Percentiles rank a stretch among this genome's conserved stretches.
Conservation (phyloP, 2,888 invertebrate species). For the Pecten maximus region DNA sequence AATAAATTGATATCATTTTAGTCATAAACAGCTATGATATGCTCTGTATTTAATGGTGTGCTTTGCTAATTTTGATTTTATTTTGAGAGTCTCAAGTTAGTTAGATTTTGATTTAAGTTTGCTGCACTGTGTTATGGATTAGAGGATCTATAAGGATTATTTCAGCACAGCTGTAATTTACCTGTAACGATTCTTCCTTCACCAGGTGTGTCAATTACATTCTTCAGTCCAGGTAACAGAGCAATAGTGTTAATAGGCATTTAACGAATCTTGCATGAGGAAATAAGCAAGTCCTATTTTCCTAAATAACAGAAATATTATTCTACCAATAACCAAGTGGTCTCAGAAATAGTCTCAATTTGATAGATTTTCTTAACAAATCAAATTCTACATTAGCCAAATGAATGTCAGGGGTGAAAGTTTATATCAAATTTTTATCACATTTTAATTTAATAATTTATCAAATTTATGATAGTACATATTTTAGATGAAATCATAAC, state of each 20-base stretch:
- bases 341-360: background rate
- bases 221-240: constrained; percentile 10
- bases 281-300: background rate
- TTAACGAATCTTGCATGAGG: background rate
- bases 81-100: background rate
- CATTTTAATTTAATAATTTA: too few relatives aligned
- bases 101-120: background rate
- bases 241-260: constrained; percentile 8
- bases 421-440: background rate
- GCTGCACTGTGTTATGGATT: background rate
- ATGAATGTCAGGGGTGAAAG: background rate
- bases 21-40: background rate
- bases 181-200: constrained; percentile 15
- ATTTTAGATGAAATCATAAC: too few relatives aligned
- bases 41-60: background rate
- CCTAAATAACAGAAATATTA: background rate
- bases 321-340: background rate
- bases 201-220: constrained; percentile 35
- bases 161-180: background rate
- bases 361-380: background rate
- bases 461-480: too few relatives aligned
- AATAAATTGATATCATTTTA: background rate
- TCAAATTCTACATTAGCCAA: background rate
- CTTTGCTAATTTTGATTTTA: background rate
- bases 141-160: background rate